Evolutionary conservation across 37 sponge, comb jelly and placozoan species (phyloP).

Genomic region (Beroe ovata): DNA sequence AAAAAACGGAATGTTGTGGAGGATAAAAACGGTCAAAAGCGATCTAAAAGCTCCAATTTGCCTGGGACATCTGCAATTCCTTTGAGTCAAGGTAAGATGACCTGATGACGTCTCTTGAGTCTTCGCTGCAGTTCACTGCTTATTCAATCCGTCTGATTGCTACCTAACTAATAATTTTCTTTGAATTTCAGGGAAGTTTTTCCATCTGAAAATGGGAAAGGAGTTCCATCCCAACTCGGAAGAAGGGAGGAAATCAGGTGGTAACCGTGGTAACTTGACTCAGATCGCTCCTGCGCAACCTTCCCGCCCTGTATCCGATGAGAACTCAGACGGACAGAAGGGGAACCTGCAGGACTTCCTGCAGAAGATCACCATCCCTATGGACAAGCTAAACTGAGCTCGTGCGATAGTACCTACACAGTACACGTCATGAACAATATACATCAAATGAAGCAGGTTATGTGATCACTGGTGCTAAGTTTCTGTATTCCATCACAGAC

Average conservation of each 20-base stretch:
- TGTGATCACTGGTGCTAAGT: too few species aligned
- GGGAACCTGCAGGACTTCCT: slow-evolving; percentile 62
- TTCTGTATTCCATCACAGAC: too few species aligned
- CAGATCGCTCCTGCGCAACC: slow-evolving; percentile 53
- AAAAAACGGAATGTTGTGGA: slow-evolving; percentile 48
- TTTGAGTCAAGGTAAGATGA: slow-evolving; percentile 9
- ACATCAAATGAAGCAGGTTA: too few species aligned
- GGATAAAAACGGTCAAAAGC: slow-evolving; percentile 33
- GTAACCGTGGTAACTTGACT: not conserved
- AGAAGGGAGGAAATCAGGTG: not conserved
- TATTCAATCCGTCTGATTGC: too few species aligned
- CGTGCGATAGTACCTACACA: too few species aligned
- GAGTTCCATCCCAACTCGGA: slow-evolving; percentile 2
- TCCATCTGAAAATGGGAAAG: slow-evolving; percentile 58
- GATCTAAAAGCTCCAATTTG: not conserved
- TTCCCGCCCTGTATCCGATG: not conserved
- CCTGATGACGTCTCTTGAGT: not conserved
- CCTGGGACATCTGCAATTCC: not conserved
- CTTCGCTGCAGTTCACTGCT: not conserved
- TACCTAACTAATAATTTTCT: too few species aligned
- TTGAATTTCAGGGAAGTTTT: slow-evolving; percentile 54
- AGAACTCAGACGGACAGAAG: slow-evolving; percentile 24
- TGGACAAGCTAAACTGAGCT: slow-evolving; percentile 66
- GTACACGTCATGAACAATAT: too few species aligned
- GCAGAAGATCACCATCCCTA: slow-evolving; percentile 57